Conservation (phyloP, 2,113 vertebrate species). For the Microtus oregoni region DNA sequence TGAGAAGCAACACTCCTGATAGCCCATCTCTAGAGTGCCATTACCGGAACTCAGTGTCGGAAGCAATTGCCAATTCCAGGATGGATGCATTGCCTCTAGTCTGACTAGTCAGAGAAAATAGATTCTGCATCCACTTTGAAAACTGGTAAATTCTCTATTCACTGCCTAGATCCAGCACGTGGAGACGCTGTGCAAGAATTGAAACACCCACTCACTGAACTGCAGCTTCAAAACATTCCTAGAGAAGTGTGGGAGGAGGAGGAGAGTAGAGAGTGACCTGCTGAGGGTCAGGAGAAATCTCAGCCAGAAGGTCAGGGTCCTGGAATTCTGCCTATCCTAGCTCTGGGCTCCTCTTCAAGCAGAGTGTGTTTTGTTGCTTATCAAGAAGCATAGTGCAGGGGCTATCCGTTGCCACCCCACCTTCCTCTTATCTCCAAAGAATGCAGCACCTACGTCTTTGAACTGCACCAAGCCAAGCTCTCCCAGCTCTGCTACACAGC, state of each 20-base stretch:
- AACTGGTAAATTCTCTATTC: background rate
- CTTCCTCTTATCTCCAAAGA: background rate
- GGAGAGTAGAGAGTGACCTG: background rate
- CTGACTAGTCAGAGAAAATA: background rate
- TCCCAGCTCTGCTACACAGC: slow-evolving; percentile 89
- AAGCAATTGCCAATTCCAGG: too few relatives aligned
- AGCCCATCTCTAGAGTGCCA: background rate
- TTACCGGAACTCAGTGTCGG: background rate
- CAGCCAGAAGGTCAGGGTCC: background rate
- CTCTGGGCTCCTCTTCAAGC: background rate
- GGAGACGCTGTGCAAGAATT: background rate
- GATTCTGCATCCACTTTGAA: background rate
- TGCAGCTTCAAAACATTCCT: background rate
- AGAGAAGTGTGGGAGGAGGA: background rate
- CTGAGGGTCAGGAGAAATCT: background rate
- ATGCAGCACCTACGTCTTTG: slow-evolving; percentile 87
- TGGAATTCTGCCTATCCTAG: background rate
- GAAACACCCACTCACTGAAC: background rate
- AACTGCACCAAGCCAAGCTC: slow-evolving; percentile 91
- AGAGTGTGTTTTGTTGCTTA: too few relatives aligned
- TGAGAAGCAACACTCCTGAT: background rate
- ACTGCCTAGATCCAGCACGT: background rate
- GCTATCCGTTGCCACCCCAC: background rate
- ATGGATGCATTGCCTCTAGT: background rate
- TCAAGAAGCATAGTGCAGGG: background rate